phyloP scores from a whole-genome alignment of 2,888 invertebrate species.

The Lasioglossum figueresi region DNA sequence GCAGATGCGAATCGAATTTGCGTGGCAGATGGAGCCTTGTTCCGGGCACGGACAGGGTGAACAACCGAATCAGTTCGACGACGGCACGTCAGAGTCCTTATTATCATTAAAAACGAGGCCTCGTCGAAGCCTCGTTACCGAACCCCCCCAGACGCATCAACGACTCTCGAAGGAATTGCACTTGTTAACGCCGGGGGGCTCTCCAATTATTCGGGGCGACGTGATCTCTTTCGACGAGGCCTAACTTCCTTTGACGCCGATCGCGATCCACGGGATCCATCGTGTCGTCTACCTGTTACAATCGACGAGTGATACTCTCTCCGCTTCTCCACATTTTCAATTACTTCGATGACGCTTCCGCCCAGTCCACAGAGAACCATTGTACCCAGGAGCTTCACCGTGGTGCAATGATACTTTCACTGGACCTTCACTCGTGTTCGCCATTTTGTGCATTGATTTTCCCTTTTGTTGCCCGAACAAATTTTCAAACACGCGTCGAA shows the following conservation, averaged over 20 bases:
- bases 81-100: background rate
- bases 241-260: conserved; percentile 1
- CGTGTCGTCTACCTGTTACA: background rate
- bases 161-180: conserved; percentile 14
- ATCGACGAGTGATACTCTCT: background rate
- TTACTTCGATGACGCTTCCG: background rate
- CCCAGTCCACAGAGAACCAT: background rate
- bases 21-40: background rate
- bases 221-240: conserved; percentile 6
- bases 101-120: conserved; percentile 8
- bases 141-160: conserved; percentile 12
- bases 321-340: background rate
- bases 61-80: conserved; percentile 5
- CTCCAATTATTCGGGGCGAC: conserved; percentile 16
- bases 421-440: background rate
- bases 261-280: background rate
- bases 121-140: conserved; percentile 11
- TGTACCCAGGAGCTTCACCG: background rate
- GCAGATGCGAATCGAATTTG: background rate
- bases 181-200: conserved; percentile 28
- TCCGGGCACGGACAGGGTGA: background rate
- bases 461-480: background rate
- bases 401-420: background rate
- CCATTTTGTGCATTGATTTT: background rate
- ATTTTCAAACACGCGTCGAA: background rate